Percentiles rank a stretch among this genome's conserved stretches.
Evolutionary conservation across 2,888 invertebrate genomes (phyloP).

Genomic region (Catocala nupta): DNA sequence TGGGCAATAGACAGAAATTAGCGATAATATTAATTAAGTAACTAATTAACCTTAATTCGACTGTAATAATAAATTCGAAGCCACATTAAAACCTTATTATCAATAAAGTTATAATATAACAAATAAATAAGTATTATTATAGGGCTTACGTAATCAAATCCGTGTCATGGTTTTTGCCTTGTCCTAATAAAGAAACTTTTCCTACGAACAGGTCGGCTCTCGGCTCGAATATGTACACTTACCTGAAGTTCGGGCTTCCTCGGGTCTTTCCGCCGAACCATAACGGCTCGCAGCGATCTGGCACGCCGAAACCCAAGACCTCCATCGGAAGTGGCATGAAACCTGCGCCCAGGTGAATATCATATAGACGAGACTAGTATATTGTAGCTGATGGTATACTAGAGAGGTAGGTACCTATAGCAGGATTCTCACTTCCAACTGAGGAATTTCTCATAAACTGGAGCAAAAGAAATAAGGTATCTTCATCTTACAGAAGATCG

Average conservation of each 20-base stretch:
- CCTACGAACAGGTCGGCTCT: constrained; percentile 89
- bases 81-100: too few species aligned
- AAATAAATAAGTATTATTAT: constrained; percentile 1
- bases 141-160: constrained; percentile 34
- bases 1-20: too few species aligned
- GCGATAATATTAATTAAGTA: too few species aligned
- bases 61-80: too few species aligned
- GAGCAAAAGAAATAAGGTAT: too few species aligned
- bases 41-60: too few species aligned
- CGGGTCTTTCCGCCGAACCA: constrained; percentile 96
- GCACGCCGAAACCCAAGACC: constrained; percentile 88
- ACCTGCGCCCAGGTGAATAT: constrained; percentile 79
- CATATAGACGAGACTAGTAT: background rate
- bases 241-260: constrained; percentile 97
- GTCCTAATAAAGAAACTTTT: constrained; percentile 21
- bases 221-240: constrained; percentile 97
- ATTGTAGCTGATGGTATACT: too few species aligned
- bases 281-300: constrained; percentile 90
- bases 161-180: constrained; percentile 43
- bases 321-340: constrained; percentile 86
- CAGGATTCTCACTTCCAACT: too few species aligned
- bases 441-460: too few species aligned
- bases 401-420: too few species aligned
- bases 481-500: too few species aligned
- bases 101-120: background rate